phyloP scores from a whole-genome alignment of 2,113 vertebrate species.

The Setophaga kirtlandii region DNA sequence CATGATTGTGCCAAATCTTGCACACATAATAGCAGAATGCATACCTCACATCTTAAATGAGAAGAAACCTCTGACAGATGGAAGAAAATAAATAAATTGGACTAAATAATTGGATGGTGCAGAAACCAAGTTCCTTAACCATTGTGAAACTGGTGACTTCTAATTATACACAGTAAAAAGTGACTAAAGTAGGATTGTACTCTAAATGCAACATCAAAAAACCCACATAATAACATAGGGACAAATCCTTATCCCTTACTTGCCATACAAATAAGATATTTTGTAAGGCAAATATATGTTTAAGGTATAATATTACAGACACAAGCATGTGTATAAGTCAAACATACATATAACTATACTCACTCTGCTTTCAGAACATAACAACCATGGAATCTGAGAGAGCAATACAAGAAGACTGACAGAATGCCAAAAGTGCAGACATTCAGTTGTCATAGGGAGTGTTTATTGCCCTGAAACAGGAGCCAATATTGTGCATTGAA shows the following conservation, averaged over 20 bases:
- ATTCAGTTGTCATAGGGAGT: slow-evolving; percentile 11
- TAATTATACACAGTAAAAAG: neutral
- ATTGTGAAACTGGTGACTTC: neutral
- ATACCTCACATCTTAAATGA: neutral
- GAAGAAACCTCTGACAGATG: neutral
- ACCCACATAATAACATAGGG: neutral
- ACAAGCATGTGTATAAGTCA: neutral
- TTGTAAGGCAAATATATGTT: neutral
- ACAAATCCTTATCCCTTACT: neutral
- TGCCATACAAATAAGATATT: neutral
- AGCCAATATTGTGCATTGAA: slow-evolving; percentile 33
- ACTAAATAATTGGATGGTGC: neutral
- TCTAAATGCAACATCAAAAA: neutral
- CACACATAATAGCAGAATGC: neutral
- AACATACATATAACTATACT: neutral
- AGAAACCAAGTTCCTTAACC: neutral
- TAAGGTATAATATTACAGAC: neutral
- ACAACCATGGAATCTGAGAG: neutral
- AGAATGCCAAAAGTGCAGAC: neutral
- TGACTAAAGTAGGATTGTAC: neutral
- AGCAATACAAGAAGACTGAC: neutral
- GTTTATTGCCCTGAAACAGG: slow-evolving; percentile 15
- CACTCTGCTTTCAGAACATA: neutral
- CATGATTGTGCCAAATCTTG: neutral
- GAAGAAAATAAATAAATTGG: neutral